Evolutionary conservation across 2,888 invertebrate genomes (phyloP).

Genomic region (Nemotelus pantherinus): DNA sequence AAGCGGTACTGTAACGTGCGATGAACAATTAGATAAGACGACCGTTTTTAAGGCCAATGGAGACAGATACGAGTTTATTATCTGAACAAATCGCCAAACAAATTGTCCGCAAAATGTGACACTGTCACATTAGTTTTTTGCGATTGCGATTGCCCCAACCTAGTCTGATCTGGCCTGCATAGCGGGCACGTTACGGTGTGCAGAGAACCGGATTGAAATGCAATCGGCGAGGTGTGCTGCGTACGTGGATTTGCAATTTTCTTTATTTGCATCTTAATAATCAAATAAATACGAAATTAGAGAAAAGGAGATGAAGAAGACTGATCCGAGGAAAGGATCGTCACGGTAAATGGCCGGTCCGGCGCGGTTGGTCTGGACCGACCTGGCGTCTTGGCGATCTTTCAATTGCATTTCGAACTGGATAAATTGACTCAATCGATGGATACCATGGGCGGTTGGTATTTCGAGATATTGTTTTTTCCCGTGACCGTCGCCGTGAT

Average conservation of each 20-base stretch:
- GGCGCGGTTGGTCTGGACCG: not conserved
- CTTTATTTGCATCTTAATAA: constrained; percentile 29
- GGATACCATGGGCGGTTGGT: too few relatives aligned
- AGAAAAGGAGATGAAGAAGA: not conserved
- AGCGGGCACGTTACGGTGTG: not conserved
- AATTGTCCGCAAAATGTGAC: constrained; percentile 43
- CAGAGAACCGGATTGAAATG: constrained; percentile 19
- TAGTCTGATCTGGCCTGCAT: not conserved
- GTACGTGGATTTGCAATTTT: constrained; percentile 5
- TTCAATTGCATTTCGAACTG: not conserved
- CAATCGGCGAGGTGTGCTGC: not conserved
- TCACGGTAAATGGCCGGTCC: too few relatives aligned
- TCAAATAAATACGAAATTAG: constrained; percentile 18
- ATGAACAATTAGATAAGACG: constrained; percentile 43
- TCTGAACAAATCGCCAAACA: constrained; percentile 43
- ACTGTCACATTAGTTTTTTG: constrained; percentile 41
- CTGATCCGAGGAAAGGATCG: too few relatives aligned
- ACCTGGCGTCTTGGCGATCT: not conserved
- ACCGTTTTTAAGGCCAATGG: constrained; percentile 37
- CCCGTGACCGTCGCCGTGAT: too few relatives aligned
- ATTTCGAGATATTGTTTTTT: too few relatives aligned
- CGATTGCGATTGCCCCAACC: not conserved
- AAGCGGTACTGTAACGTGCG: constrained; percentile 33
- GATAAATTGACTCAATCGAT: not conserved
- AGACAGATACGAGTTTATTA: constrained; percentile 44